These are phyloP conservation scores for Poecilus cupreus DNA, from an alignment of 2,888 invertebrate genomes.

Conservation along the genomic window DNA sequence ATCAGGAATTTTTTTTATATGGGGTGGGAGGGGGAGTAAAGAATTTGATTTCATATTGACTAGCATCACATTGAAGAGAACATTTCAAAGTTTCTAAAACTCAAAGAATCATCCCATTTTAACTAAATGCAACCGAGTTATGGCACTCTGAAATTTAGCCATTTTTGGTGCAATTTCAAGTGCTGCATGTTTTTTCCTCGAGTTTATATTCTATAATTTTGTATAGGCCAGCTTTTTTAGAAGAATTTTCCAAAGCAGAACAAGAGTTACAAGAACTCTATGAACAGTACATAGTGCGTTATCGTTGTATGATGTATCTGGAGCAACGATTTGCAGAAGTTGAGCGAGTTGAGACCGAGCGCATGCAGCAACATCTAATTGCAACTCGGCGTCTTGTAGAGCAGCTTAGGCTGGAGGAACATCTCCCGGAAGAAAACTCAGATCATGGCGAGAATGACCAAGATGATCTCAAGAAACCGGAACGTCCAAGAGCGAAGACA, in stretches of 20 bases:
- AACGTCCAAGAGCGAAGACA: constrained; percentile 77
- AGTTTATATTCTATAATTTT: too few relatives aligned
- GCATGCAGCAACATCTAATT: constrained; percentile 58
- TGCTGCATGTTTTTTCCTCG: too few relatives aligned
- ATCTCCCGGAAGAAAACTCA: constrained; percentile 64
- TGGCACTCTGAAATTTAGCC: too few relatives aligned
- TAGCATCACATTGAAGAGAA: too few relatives aligned
- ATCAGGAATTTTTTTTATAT: too few relatives aligned
- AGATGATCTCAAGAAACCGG: constrained; percentile 71
- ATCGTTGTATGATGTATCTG: constrained; percentile 91
- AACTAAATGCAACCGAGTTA: too few relatives aligned
- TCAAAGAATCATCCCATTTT: too few relatives aligned
- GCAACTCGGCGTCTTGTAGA: constrained; percentile 58
- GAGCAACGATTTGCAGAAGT: constrained; percentile 88
- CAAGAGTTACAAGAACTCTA: constrained; percentile 88
- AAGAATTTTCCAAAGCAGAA: constrained; percentile 94
- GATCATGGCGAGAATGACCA: constrained; percentile 71
- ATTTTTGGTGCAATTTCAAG: too few relatives aligned
- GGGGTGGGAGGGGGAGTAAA: too few relatives aligned
- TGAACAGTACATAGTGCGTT: constrained; percentile 89
- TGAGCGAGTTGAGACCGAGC: constrained; percentile 55
- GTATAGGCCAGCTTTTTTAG: constrained; percentile 93
- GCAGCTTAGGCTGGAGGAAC: constrained; percentile 66
- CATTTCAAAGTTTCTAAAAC: too few relatives aligned
- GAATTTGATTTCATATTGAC: too few relatives aligned